Evolutionary conservation across 2,797 vertebrate genomes (phyloP), one percentile per base, ranked within the genome.

Genomic region (Sebastiscus tertius): DNA sequence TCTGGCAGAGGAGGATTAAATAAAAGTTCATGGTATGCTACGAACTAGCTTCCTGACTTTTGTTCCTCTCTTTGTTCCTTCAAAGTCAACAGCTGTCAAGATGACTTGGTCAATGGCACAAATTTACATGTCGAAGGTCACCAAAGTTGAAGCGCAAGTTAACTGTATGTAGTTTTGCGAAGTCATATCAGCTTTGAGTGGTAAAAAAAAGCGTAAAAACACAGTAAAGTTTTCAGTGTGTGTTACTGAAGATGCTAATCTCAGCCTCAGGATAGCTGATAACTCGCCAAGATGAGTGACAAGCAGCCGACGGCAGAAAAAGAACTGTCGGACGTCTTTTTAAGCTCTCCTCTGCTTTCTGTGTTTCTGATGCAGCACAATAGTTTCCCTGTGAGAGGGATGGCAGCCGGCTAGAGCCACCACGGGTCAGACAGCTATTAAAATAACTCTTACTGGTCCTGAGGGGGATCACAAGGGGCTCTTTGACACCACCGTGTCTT

Each of bases 331-430:
- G 16, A n/a, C 29, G 20, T 68, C 24, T 71, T 34, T 72, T 34
- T 26, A 66, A 58, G 14, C 8, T 65, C 64, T 77, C 46, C 63
- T 75, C 39, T 69, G 67, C 18, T 79, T 62, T 79, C 55, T 34
- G 66, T 54, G 62, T 61, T 80, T 94, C 92, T 95, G 94, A 91
- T 94, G 89, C 85, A 92, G 91, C 92, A 97, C 96, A 98, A 97
- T 96, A 88, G 83, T 90, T 89, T 94, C 93, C 95, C 96, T 97
- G 96, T 97, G 95, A 95, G 96, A 94, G 95, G 85, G 69, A 80
- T 69, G 87, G 68, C 83, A 82, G 87, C 72, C 85, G 81, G 69
- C 78, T 55, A 24, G 62, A 94, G 92, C 93, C 94, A 94, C 91
- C 95, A 91, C 67, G 84, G 95, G 95, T 96, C 95, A 88, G 90